phyloP scores from a whole-genome alignment of 2,888 invertebrate species.

The Vanessa cardui region DNA sequence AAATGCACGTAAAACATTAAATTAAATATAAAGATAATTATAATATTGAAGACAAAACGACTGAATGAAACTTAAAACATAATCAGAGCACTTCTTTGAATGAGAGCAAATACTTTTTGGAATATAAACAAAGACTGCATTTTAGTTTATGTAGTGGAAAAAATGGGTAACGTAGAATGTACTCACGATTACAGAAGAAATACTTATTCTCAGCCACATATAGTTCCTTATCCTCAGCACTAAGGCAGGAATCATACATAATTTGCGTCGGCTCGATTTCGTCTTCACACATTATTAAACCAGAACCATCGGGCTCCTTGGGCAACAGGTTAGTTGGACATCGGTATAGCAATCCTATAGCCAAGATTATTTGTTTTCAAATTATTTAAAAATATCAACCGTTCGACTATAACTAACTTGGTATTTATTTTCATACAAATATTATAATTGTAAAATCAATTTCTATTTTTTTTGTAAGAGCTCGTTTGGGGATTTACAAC shows the following conservation, averaged over 20 bases:
- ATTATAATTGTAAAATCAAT: too few species aligned
- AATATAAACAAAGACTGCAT: background rate
- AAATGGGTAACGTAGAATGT: constrained; percentile 1
- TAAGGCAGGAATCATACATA: constrained; percentile 74
- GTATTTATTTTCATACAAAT: too few species aligned
- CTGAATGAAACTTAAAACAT: too few species aligned
- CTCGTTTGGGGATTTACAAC: too few species aligned
- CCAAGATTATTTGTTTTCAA: background rate
- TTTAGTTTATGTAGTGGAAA: background rate
- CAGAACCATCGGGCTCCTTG: constrained; percentile 72
- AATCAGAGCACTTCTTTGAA: too few species aligned
- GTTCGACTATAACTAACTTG: too few species aligned
- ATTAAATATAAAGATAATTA: too few species aligned
- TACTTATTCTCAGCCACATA: constrained; percentile 67
- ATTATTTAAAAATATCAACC: too few species aligned
- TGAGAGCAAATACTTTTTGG: too few species aligned
- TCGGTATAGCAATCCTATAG: constrained; percentile 68
- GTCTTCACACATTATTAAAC: constrained; percentile 65
- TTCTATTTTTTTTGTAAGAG: too few species aligned
- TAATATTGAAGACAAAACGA: too few species aligned
- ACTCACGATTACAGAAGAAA: constrained; percentile 78
- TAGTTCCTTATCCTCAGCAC: constrained; percentile 73
- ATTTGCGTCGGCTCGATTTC: constrained; percentile 62
- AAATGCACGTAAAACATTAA: too few species aligned
- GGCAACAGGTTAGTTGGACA: constrained; percentile 72